Evolutionary conservation across 2,113 vertebrate species (phyloP).

Genomic region (Hippocampus abdominalis): DNA sequence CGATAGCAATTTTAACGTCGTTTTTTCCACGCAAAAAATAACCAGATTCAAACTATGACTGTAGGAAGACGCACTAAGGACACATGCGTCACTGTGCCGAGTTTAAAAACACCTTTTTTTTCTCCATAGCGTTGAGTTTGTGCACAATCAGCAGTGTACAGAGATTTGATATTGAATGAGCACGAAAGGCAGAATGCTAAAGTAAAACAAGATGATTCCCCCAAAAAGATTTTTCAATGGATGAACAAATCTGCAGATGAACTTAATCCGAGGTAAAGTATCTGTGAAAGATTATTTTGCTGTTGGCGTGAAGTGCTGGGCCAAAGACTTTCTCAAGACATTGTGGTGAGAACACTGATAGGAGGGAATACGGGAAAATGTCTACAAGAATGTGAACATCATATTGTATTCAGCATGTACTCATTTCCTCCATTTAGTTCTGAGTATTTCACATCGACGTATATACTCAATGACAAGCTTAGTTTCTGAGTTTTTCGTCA

Average conservation of each 20-base stretch:
- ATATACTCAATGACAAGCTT: background rate
- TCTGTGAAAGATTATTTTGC: conserved; percentile 26
- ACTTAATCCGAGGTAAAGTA: background rate
- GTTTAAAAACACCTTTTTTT: background rate
- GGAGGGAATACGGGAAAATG: conserved; percentile 7
- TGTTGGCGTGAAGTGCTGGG: conserved; percentile 16
- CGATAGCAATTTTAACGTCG: too few relatives aligned
- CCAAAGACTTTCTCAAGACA: conserved; percentile 17
- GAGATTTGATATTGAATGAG: background rate
- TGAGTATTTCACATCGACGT: background rate
- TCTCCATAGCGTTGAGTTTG: background rate
- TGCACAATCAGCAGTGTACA: background rate
- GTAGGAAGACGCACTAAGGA: background rate
- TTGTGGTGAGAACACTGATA: conserved; percentile 25
- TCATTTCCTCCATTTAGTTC: background rate
- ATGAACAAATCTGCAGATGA: background rate
- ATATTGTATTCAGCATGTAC: background rate
- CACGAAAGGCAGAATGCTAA: background rate
- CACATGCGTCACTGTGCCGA: background rate
- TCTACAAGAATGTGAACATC: background rate
- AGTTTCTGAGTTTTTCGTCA: background rate
- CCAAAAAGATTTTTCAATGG: background rate
- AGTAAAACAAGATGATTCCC: background rate
- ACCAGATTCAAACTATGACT: background rate
- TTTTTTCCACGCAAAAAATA: background rate